Conservation (phyloP, 2,113 vertebrate genomes). For the Gobius niger region DNA sequence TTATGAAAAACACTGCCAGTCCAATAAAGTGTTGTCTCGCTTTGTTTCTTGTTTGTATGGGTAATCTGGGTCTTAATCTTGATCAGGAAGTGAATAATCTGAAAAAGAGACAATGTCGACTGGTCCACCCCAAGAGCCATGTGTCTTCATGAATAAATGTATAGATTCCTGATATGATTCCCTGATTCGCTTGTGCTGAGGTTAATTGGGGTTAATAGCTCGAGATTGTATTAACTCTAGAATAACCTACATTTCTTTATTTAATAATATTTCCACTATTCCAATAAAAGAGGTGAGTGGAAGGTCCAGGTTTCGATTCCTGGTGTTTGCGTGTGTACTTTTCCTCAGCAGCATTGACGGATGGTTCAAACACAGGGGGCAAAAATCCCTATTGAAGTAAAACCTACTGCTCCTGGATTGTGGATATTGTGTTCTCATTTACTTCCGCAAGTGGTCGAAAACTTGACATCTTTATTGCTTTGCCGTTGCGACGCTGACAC, state of each 20-base stretch:
- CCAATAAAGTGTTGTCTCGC: not conserved
- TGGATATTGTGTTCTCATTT: not conserved
- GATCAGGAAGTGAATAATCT: no score
- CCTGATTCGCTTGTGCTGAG: not conserved
- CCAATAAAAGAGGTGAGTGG: not conserved
- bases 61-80: not conserved
- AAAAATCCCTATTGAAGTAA: no score
- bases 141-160: not conserved
- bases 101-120: no score
- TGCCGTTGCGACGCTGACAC: constrained; percentile 12
- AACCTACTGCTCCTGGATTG: no score
- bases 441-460: not conserved
- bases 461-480: not conserved
- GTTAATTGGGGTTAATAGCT: constrained; percentile 1
- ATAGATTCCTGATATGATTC: not conserved
- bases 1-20: not conserved
- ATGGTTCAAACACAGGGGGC: no score
- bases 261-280: not conserved
- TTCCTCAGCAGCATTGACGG: no score
- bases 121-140: no score
- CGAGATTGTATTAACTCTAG: not conserved
- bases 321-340: no score
- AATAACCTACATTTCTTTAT: not conserved
- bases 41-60: not conserved
- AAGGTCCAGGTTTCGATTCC: not conserved